Conservation (phyloP, 1,140 invertebrate genomes). For the Contarinia nasturtii region DNA sequence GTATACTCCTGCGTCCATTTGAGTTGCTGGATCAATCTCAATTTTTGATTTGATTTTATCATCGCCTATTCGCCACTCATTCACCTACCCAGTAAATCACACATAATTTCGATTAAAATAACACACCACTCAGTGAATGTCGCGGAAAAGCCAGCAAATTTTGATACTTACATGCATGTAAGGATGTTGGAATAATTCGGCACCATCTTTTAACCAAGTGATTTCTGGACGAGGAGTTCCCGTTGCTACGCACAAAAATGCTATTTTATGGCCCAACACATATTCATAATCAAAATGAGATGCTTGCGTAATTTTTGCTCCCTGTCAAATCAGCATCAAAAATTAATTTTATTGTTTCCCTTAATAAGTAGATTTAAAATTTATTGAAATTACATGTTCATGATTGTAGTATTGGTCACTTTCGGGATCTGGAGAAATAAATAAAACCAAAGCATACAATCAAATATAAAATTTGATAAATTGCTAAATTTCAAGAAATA, state of each 20-base stretch:
- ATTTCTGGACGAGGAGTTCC: slow-evolving; percentile 67
- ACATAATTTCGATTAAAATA: neutral
- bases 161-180: slow-evolving; percentile 63
- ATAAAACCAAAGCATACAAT: too few relatives aligned
- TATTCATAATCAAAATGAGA: slow-evolving; percentile 89
- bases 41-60: slow-evolving; percentile 78
- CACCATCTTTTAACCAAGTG: slow-evolving; percentile 84
- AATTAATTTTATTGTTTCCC: too few relatives aligned
- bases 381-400: slow-evolving; percentile 45
- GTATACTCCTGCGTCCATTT: slow-evolving; percentile 81
- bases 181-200: slow-evolving; percentile 73
- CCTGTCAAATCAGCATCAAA: slow-evolving; percentile 41
- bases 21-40: slow-evolving; percentile 82
- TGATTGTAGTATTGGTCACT: slow-evolving; percentile 77
- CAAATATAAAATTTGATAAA: too few relatives aligned
- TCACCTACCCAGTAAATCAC: slow-evolving; percentile 40
- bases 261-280: slow-evolving; percentile 79
- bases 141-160: slow-evolving; percentile 8
- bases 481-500: too few relatives aligned
- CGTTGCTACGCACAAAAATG: slow-evolving; percentile 74
- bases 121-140: slow-evolving; percentile 1
- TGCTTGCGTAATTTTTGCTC: slow-evolving; percentile 72
- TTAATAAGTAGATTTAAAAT: too few relatives aligned
- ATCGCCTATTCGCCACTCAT: slow-evolving; percentile 62
- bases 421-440: too few relatives aligned